phyloP scores from a whole-genome alignment of 2,113 vertebrate species.

The Poeciliopsis retropinna region DNA sequence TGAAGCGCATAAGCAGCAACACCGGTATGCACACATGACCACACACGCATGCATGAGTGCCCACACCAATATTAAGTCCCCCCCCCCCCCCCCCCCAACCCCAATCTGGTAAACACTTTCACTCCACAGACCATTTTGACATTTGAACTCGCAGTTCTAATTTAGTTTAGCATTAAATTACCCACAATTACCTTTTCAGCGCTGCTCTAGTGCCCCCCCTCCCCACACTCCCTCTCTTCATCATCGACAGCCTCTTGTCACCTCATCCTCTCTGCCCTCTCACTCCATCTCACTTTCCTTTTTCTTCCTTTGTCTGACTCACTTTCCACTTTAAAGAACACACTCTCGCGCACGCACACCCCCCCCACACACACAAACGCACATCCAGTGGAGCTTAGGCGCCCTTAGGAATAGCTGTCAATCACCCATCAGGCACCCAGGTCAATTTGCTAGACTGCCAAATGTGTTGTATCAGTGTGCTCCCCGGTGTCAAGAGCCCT shows the following conservation, averaged over 20 bases:
- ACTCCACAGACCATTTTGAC: constrained; percentile 34
- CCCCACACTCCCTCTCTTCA: constrained; percentile 20
- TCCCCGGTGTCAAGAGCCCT: constrained; percentile 72
- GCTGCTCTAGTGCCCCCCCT: background rate
- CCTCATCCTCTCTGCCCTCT: constrained; percentile 25
- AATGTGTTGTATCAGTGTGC: constrained; percentile 72
- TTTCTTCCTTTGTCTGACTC: constrained; percentile 15
- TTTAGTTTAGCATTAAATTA: constrained; percentile 56
- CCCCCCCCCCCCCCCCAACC: no score
- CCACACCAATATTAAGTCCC: constrained; percentile 45
- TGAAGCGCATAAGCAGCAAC: background rate
- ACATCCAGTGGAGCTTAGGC: constrained; percentile 12
- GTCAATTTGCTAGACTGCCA: constrained; percentile 77
- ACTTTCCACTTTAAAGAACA: constrained; percentile 22
- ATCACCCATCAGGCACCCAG: constrained; percentile 69
- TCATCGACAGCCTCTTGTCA: constrained; percentile 25
- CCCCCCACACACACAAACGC: constrained; percentile 20
- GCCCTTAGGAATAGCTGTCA: constrained; percentile 75
- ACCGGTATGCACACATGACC: background rate
- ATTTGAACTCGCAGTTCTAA: constrained; percentile 52
- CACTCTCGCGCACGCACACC: background rate
- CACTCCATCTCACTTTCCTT: constrained; percentile 15
- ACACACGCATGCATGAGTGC: constrained; percentile 17
- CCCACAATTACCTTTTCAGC: constrained; percentile 55
- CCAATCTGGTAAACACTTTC: constrained; percentile 50